Conservation (phyloP, 2,888 invertebrate species). For the Vandiemenella viatica region DNA sequence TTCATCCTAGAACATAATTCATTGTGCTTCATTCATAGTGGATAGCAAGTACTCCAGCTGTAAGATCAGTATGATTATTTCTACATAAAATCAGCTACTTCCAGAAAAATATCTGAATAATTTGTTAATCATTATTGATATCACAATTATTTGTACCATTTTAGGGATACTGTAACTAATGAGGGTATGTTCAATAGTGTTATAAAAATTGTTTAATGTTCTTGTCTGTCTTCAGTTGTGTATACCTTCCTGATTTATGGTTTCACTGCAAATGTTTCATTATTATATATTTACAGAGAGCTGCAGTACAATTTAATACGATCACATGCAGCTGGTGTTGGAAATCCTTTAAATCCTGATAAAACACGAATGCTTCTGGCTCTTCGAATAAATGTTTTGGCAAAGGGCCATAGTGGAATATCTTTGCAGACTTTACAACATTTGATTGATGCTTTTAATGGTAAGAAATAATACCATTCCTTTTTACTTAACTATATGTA, state of each 20-base stretch:
- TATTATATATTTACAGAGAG: constrained; percentile 33
- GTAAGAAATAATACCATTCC: constrained; percentile 26
- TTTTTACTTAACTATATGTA: not conserved
- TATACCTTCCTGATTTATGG: not conserved
- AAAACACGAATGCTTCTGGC: constrained; percentile 45
- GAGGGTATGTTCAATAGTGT: too few relatives aligned
- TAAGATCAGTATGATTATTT: too few relatives aligned
- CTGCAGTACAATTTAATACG: constrained; percentile 47
- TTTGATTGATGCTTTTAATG: constrained; percentile 46
- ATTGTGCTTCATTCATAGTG: too few relatives aligned
- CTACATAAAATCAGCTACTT: too few relatives aligned
- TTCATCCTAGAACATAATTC: too few relatives aligned
- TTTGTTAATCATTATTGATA: too few relatives aligned
- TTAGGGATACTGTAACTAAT: too few relatives aligned
- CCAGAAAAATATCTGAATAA: too few relatives aligned
- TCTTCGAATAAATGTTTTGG: constrained; percentile 45
- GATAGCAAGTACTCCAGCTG: too few relatives aligned
- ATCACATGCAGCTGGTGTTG: constrained; percentile 49
- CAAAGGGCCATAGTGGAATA: constrained; percentile 52
- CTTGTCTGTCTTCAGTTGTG: not conserved
- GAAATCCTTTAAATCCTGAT: constrained; percentile 39
- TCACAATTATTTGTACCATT: too few relatives aligned
- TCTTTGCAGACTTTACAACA: constrained; percentile 38
- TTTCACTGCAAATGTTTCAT: too few relatives aligned
- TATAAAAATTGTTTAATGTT: not conserved